phyloP scores from a whole-genome alignment of 2,797 vertebrate genomes.

The Argyrosomus regius region DNA sequence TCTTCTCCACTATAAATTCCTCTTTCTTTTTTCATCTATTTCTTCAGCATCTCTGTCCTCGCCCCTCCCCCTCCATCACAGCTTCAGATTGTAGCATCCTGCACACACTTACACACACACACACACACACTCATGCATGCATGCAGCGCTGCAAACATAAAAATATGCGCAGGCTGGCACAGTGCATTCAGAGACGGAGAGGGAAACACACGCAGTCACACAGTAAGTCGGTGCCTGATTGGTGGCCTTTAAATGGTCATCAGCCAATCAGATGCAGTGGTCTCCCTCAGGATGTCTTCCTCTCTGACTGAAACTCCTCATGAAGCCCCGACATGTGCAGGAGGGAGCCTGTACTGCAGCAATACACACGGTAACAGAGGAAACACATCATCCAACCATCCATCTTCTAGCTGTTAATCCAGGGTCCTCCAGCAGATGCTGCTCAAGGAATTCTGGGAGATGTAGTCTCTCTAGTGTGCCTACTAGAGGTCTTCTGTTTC shows the following conservation, averaged over 20 bases:
- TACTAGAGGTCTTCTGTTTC: neutral
- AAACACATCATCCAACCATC: slow-evolving; percentile 56
- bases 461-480: slow-evolving; percentile 32
- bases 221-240: slow-evolving; percentile 64
- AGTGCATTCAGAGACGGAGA: slow-evolving; percentile 55
- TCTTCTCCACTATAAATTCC: slow-evolving; percentile 15
- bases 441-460: slow-evolving; percentile 52
- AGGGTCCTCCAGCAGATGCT: slow-evolving; percentile 56
- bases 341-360: slow-evolving; percentile 64
- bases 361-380: slow-evolving; percentile 54
- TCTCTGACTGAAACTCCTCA: slow-evolving; percentile 63
- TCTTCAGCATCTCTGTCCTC: slow-evolving; percentile 29
- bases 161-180: slow-evolving; percentile 74
- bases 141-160: slow-evolving; percentile 65
- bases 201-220: slow-evolving; percentile 74
- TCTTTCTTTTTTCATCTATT: slow-evolving; percentile 42
- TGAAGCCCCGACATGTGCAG: slow-evolving; percentile 54
- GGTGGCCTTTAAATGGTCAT: slow-evolving; percentile 52
- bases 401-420: slow-evolving; percentile 52
- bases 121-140: slow-evolving; percentile 41
- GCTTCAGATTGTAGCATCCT: slow-evolving; percentile 56
- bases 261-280: slow-evolving; percentile 66
- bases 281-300: slow-evolving; percentile 71
- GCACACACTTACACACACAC: slow-evolving; percentile 34
- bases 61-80: slow-evolving; percentile 57